phyloP scores from a whole-genome alignment of 2,888 invertebrate genomes.

The Drosophila cognata region DNA sequence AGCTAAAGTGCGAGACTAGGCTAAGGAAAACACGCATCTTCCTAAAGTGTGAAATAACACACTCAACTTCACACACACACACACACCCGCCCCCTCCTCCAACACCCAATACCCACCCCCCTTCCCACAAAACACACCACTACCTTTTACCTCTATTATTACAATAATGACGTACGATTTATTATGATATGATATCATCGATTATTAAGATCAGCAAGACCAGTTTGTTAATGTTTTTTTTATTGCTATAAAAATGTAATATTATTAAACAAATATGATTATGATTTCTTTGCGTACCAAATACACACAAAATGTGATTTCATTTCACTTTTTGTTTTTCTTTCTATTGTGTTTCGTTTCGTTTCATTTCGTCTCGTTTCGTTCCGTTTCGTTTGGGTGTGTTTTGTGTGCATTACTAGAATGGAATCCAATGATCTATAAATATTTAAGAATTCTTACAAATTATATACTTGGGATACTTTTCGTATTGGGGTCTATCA shows the following conservation, averaged over 20 bases:
- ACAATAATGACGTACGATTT: conserved; percentile 48
- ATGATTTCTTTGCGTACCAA: conserved; percentile 75
- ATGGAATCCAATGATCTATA: background rate
- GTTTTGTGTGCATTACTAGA: background rate
- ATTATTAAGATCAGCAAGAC: conserved; percentile 39
- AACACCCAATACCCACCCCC: background rate
- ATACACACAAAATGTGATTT: conserved; percentile 77
- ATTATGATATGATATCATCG: conserved; percentile 23
- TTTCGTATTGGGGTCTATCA: background rate
- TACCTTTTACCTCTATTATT: conserved; percentile 14
- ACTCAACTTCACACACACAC: background rate
- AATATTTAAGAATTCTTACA: background rate
- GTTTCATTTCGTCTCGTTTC: too few relatives aligned
- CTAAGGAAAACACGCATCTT: conserved; percentile 18
- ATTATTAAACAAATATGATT: conserved; percentile 45
- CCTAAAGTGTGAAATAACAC: conserved; percentile 6
- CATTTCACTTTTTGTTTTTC: conserved; percentile 36
- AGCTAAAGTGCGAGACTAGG: conserved; percentile 36
- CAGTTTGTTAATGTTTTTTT: conserved; percentile 61
- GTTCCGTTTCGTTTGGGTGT: background rate
- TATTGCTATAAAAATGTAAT: conserved; percentile 30
- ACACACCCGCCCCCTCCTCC: too few relatives aligned
- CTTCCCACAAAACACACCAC: background rate
- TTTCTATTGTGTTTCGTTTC: background rate
- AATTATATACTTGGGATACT: background rate